These are phyloP conservation scores for Armadillidium nasatum DNA, from an alignment of 1,140 invertebrate genomes.

Conservation along the genomic window DNA sequence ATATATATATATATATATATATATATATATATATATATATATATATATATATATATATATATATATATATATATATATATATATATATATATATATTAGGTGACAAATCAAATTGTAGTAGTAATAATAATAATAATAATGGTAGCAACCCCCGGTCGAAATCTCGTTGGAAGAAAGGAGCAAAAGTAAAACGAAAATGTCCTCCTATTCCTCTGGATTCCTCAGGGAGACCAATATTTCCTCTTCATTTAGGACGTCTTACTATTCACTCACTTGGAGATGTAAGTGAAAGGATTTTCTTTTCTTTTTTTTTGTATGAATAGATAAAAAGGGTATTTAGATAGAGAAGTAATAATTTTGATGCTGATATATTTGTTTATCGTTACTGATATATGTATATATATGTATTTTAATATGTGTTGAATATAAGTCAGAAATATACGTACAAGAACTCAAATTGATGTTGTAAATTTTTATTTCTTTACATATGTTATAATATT, in stretches of 20 bases:
- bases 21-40: too few species aligned
- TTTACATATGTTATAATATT: too few species aligned
- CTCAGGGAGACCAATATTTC: constrained; percentile 66
- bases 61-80: too few species aligned
- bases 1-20: too few species aligned
- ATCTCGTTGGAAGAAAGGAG: constrained; percentile 10
- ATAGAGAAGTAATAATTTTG: background rate
- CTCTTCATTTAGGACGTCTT: constrained; percentile 65
- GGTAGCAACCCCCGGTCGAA: background rate
- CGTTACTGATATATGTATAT: too few species aligned
- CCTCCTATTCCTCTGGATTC: constrained; percentile 63
- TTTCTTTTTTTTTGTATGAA: too few species aligned
- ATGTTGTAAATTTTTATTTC: too few species aligned
- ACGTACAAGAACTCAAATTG: background rate
- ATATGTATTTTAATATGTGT: background rate
- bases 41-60: too few species aligned
- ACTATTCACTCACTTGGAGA: constrained; percentile 74
- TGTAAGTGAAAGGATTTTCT: constrained; percentile 54
- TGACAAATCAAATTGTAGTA: too few species aligned
- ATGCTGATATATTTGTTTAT: background rate
- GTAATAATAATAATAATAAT: too few species aligned
- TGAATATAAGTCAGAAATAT: background rate
- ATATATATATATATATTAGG: too few species aligned
- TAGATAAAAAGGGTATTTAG: background rate
- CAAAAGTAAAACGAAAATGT: constrained; percentile 54